These are phyloP conservation scores for Pogonophryne albipinna DNA, from an alignment of 2,797 vertebrate genomes.

Conservation along the genomic window DNA sequence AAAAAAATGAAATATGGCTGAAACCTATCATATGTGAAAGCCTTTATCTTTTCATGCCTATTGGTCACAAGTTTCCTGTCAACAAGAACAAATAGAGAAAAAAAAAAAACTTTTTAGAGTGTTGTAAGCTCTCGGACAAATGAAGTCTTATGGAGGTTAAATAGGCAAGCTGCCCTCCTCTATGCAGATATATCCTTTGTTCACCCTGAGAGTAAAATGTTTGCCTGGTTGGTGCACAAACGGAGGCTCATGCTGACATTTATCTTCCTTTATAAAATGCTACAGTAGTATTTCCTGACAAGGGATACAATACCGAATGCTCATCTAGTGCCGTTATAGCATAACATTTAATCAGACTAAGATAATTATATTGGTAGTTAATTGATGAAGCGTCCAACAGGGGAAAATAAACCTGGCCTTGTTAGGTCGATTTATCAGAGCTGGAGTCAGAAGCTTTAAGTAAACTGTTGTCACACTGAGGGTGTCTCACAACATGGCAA, in stretches of 20 bases:
- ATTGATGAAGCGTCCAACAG: slow-evolving; percentile 80
- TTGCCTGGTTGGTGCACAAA: slow-evolving; percentile 66
- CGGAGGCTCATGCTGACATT: slow-evolving; percentile 68
- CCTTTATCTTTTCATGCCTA: slow-evolving; percentile 69
- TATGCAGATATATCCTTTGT: slow-evolving; percentile 57
- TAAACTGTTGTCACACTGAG: slow-evolving; percentile 44
- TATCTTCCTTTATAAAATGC: slow-evolving; percentile 74
- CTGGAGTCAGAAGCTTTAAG: slow-evolving; percentile 54
- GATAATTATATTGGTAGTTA: slow-evolving; percentile 76
- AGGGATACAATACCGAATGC: slow-evolving; percentile 50
- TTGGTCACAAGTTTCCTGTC: slow-evolving; percentile 73
- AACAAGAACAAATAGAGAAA: slow-evolving; percentile 54
- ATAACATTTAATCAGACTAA: slow-evolving; percentile 73
- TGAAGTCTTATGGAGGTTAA: slow-evolving; percentile 52
- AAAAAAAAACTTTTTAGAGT: slow-evolving; percentile 59
- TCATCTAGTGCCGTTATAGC: slow-evolving; percentile 66
- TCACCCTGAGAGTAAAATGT: slow-evolving; percentile 52
- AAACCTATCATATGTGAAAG: slow-evolving; percentile 74
- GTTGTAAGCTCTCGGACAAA: slow-evolving; percentile 72
- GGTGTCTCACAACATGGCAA: slow-evolving; percentile 24
- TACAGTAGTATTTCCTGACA: slow-evolving; percentile 54
- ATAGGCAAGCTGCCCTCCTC: slow-evolving; percentile 45
- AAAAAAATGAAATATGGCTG: slow-evolving; percentile 59
- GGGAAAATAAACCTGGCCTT: slow-evolving; percentile 71
- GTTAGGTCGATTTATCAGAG: slow-evolving; percentile 64